These are phyloP conservation scores for Cheilosia scutellata DNA, from an alignment of 2,888 invertebrate species.

Conservation along the genomic window DNA sequence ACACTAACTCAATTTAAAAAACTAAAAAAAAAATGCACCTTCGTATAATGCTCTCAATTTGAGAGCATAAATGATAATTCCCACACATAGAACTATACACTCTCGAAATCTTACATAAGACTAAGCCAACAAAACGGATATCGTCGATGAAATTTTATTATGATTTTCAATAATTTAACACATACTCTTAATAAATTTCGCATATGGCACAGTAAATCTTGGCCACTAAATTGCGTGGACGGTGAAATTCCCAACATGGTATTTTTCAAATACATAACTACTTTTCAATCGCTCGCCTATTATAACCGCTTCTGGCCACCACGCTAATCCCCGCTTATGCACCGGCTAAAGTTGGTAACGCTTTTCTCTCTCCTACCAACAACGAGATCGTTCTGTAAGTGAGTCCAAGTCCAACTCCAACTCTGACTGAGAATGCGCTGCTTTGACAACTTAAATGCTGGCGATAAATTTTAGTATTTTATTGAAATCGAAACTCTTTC, in stretches of 20 bases:
- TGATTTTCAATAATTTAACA: conserved; percentile 36
- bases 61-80: no score
- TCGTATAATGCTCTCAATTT: no score
- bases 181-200: conserved; percentile 35
- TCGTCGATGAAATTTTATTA: neutral
- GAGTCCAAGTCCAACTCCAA: neutral
- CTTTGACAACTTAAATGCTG: conserved; percentile 47
- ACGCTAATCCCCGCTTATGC: neutral
- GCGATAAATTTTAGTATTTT: conserved; percentile 56
- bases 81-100: neutral
- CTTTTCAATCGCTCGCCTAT: conserved; percentile 24
- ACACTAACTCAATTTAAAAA: no score
- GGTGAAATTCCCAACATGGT: conserved; percentile 26
- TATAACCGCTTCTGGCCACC: conserved; percentile 1
- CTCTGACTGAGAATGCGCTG: conserved; percentile 33
- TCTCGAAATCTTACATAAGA: neutral
- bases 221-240: conserved; percentile 20
- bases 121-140: neutral
- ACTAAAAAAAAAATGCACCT: no score
- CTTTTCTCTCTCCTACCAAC: conserved; percentile 14
- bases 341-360: neutral
- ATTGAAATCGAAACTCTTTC: conserved; percentile 65
- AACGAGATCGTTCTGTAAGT: conserved; percentile 27
- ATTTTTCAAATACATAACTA: conserved; percentile 31
- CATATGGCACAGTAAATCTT: conserved; percentile 35